Conservation (phyloP, 2,888 invertebrate species). For the Allacma fusca region DNA sequence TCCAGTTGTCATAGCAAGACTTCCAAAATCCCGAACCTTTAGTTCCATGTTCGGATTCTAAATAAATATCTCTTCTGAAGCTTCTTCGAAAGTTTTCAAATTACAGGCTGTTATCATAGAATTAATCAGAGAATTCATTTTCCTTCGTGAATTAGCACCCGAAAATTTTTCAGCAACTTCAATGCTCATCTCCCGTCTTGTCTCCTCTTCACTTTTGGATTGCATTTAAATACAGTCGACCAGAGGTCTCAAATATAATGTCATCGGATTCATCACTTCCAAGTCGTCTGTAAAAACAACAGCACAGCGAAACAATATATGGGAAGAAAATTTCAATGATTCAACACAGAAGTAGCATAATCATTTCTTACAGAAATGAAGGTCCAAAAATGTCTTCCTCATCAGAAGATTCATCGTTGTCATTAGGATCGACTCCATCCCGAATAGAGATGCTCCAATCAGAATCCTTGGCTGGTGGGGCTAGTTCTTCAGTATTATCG, state of each 20-base stretch:
- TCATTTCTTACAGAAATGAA: constrained; percentile 63
- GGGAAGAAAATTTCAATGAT: too few species aligned
- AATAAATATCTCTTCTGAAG: constrained; percentile 34
- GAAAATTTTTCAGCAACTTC: constrained; percentile 50
- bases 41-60: constrained; percentile 23
- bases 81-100: too few species aligned
- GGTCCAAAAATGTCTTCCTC: constrained; percentile 66
- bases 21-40: constrained; percentile 41
- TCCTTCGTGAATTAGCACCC: constrained; percentile 5
- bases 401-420: constrained; percentile 52
- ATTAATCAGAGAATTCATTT: too few species aligned
- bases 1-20: constrained; percentile 52
- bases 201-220: constrained; percentile 52
- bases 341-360: too few species aligned
- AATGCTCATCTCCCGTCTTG: constrained; percentile 48
- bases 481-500: constrained; percentile 70
- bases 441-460: constrained; percentile 77
- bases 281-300: constrained; percentile 61
- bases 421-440: constrained; percentile 41
- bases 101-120: too few species aligned
- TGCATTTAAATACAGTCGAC: constrained; percentile 48
- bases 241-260: constrained; percentile 67
- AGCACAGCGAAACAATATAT: too few species aligned
- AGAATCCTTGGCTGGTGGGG: constrained; percentile 68
- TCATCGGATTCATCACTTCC: constrained; percentile 69